phyloP scores from a whole-genome alignment of 2,888 invertebrate genomes.

The Cosmopolites sordidus region DNA sequence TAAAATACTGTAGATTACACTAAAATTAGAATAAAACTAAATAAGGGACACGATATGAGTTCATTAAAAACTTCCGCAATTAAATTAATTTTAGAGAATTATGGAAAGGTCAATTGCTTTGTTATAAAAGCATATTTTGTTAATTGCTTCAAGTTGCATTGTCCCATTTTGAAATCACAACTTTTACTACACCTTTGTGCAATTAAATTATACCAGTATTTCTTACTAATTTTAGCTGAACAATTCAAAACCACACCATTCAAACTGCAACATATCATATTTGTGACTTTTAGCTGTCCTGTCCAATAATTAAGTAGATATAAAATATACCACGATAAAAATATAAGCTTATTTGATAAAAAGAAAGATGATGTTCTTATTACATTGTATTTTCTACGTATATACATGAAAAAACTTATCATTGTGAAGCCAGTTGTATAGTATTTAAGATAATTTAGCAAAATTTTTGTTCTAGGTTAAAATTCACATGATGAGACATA shows the following conservation, averaged over 20 bases:
- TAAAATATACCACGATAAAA: conserved; percentile 29
- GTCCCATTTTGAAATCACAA: too few species aligned
- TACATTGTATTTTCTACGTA: conserved; percentile 34
- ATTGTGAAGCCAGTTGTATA: not conserved
- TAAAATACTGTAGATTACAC: too few species aligned
- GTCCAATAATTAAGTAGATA: conserved; percentile 46
- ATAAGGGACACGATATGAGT: too few species aligned
- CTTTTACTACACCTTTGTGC: not conserved
- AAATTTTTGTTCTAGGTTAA: too few species aligned
- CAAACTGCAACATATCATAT: conserved; percentile 44
- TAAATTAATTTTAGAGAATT: too few species aligned
- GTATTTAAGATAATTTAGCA: not conserved
- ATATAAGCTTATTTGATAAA: conserved; percentile 41
- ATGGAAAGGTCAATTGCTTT: too few species aligned
- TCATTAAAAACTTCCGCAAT: too few species aligned
- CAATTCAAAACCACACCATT: conserved; percentile 25
- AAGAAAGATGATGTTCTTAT: conserved; percentile 37
- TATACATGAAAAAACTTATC: conserved; percentile 1
- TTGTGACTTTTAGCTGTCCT: conserved; percentile 47
- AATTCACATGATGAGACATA: too few species aligned
- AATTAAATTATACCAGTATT: not conserved
- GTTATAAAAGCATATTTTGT: too few species aligned
- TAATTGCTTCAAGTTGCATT: too few species aligned
- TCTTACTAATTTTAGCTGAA: not conserved
- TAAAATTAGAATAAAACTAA: too few species aligned